Evolutionary conservation across 30 jellyfish, hydroid and myxozoan species (phyloP).

Genomic region (Hydra vulgaris): DNA sequence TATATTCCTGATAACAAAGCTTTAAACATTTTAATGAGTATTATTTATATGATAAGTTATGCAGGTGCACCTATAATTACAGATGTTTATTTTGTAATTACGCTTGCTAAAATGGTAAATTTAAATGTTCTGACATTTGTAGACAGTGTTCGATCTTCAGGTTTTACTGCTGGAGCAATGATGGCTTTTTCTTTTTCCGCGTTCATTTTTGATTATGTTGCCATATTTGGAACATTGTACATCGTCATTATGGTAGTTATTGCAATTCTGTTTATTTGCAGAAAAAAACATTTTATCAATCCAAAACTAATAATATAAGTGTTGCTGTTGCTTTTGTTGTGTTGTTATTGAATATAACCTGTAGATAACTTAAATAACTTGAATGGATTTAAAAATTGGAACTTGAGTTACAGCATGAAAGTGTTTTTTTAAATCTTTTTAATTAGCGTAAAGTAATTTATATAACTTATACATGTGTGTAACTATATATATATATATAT

Average conservation of each 20-base stretch:
- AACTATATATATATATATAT: too few relatives aligned
- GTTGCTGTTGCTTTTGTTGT: too few relatives aligned
- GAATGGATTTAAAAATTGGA: too few relatives aligned
- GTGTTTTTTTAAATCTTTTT: too few relatives aligned
- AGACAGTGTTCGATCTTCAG: not conserved
- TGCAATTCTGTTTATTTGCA: not conserved
- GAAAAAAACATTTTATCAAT: not conserved
- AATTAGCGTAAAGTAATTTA: too few relatives aligned
- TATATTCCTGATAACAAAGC: not conserved
- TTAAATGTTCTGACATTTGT: not conserved
- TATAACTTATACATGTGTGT: too few relatives aligned
- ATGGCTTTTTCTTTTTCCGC: not conserved
- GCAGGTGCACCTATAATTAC: not conserved
- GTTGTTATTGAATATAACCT: too few relatives aligned
- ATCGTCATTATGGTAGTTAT: not conserved
- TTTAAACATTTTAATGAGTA: not conserved
- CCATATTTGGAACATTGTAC: not conserved
- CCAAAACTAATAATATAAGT: too few relatives aligned
- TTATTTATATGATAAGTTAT: not conserved
- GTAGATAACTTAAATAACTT: too few relatives aligned
- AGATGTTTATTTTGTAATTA: not conserved
- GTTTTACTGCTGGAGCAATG: not conserved
- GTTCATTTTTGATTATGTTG: not conserved
- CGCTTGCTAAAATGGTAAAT: not conserved
- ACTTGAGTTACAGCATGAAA: too few relatives aligned